phyloP scores from a whole-genome alignment of 2,113 vertebrate genomes.

The Scytalopus superciliaris region DNA sequence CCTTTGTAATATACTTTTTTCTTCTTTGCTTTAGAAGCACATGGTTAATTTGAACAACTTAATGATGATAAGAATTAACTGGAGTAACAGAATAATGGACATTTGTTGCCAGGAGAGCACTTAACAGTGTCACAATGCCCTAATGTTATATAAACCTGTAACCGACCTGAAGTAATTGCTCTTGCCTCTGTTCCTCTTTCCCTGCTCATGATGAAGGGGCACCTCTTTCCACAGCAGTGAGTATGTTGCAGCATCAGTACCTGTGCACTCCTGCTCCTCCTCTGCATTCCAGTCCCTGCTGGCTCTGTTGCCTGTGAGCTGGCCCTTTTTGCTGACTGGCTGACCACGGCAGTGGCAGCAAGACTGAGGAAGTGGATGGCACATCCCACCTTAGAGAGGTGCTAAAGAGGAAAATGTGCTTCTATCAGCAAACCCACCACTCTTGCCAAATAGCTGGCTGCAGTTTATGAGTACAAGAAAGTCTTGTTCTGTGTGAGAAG shows the following conservation, averaged over 20 bases:
- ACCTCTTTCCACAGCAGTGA: neutral
- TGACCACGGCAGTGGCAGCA: neutral
- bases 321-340: neutral
- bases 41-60: neutral
- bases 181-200: neutral
- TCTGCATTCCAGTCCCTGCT: neutral
- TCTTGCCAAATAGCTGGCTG: neutral
- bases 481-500: neutral
- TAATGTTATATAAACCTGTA: neutral
- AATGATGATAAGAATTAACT: neutral
- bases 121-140: neutral
- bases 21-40: neutral
- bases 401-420: neutral
- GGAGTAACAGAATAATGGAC: neutral
- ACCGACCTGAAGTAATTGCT: neutral
- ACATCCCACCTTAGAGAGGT: neutral
- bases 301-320: neutral
- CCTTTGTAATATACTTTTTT: neutral
- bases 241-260: neutral
- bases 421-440: neutral
- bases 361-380: neutral
- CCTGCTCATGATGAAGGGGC: neutral
- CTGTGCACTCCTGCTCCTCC: neutral
- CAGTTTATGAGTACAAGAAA: neutral
- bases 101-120: neutral